Evolutionary conservation across 1,140 invertebrate species (phyloP), one percentile per base, ranked within the genome.

Genomic region (Drosophila novamexicana): DNA sequence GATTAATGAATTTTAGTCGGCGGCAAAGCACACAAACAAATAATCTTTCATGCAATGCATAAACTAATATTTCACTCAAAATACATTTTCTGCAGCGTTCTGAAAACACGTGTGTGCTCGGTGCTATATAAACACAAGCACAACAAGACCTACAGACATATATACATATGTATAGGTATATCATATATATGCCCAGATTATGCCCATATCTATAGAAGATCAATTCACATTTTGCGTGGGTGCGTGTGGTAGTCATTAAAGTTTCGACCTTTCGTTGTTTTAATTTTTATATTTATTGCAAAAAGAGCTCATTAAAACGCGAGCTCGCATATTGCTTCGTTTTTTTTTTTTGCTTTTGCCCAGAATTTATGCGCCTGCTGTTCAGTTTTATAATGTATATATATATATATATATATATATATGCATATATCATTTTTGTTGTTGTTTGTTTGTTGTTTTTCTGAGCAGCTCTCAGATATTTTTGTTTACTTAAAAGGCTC

Each of bases 31-130:
- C 57, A 73, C 56, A 75, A 86, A 85, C 64, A 86, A 88, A 79
- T 73, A 72, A 59, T 58, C 42, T 63, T 72, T 71, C 49, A 63
- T 22, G 49, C 68, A 79, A 73, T 52, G 44, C 69, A 79, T 86
- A 88, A 79, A 77, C 79, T 79, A 57, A 68, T 67, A 79, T 68
- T 79, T 70, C 32, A 67, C 65, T 82, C 62, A 54, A 74, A 75
- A 49, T 71, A 42, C 45, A 9, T 37, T 70, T 73, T 83, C 22
- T 50, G 12, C 42, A 37, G 12, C 22, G 9, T 18, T 64, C 18
- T 14, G n/a, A 14, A 40, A 71, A 58, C 53, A 66, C 69, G 56
- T 61, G 70, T 68, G 29, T 2, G 5, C n/a, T 54, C 7, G 39
- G 8, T 36, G 53, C 8, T 22, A 10, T 52, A 39, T 52, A 62